phyloP scores from a whole-genome alignment of 2,797 vertebrate genomes.

The Ataeniobius toweri region DNA sequence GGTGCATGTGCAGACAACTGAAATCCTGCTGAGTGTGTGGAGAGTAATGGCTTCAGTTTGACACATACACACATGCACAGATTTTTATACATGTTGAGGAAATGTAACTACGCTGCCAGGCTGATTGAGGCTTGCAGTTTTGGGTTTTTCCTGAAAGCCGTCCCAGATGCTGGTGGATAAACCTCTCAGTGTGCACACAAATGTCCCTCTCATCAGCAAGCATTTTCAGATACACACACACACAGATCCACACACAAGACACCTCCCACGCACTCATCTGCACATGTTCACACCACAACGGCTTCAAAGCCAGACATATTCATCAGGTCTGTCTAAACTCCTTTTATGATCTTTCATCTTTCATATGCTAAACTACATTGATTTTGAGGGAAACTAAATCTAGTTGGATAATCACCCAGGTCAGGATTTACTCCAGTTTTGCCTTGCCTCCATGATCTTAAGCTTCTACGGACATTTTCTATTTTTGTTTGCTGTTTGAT shows the following conservation, averaged over 20 bases:
- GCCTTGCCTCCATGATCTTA: slow-evolving; percentile 7
- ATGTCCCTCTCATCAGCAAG: slow-evolving; percentile 68
- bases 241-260: slow-evolving; percentile 46
- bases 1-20: slow-evolving; percentile 58
- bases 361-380: slow-evolving; percentile 64
- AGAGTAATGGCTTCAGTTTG: slow-evolving; percentile 46
- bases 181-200: slow-evolving; percentile 61
- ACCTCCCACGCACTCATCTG: slow-evolving; percentile 76
- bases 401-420: slow-evolving; percentile 17
- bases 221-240: slow-evolving; percentile 40
- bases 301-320: slow-evolving; percentile 75
- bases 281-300: slow-evolving; percentile 72
- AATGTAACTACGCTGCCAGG: slow-evolving; percentile 21
- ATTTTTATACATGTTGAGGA: slow-evolving; percentile 13
- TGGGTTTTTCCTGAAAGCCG: slow-evolving; percentile 36
- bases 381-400: slow-evolving; percentile 33
- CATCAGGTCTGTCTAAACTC: slow-evolving; percentile 67
- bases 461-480: background rate
- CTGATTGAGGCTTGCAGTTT: slow-evolving; percentile 31
- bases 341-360: slow-evolving; percentile 67
- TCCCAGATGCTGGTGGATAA: slow-evolving; percentile 62
- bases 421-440: slow-evolving; percentile 11
- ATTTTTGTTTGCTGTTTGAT: background rate
- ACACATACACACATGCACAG: slow-evolving; percentile 39
- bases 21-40: slow-evolving; percentile 59